Percentiles rank a stretch among this genome's conserved stretches.
Evolutionary conservation across 1,140 invertebrate genomes (phyloP).

Genomic region (Oncopodura yosiiana): DNA sequence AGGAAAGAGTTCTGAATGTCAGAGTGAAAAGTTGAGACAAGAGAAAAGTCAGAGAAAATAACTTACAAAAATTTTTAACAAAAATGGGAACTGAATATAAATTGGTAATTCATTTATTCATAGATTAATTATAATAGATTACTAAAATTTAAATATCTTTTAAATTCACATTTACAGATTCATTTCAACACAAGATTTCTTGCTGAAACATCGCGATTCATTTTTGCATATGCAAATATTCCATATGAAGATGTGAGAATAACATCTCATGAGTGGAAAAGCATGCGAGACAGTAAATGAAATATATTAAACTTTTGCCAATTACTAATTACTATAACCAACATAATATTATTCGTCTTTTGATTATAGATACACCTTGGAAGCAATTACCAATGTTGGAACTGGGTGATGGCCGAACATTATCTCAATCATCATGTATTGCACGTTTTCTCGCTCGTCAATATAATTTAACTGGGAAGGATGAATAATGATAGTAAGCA

Average conservation of each 20-base stretch:
- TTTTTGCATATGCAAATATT: constrained; percentile 48
- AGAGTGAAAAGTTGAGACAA: too few relatives aligned
- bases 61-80: too few relatives aligned
- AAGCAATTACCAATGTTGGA: constrained; percentile 58
- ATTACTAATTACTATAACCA: not conserved
- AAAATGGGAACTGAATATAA: too few relatives aligned
- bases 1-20: too few relatives aligned
- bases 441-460: constrained; percentile 53
- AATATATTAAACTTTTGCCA: not conserved
- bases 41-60: too few relatives aligned
- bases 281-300: not conserved
- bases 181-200: too few relatives aligned
- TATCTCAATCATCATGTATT: constrained; percentile 54
- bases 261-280: constrained; percentile 37
- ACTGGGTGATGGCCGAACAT: constrained; percentile 50
- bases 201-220: constrained; percentile 50
- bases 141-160: too few relatives aligned
- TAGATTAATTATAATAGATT: too few relatives aligned
- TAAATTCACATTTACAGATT: too few relatives aligned
- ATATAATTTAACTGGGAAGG: constrained; percentile 48
- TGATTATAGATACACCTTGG: constrained; percentile 43
- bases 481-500: too few relatives aligned
- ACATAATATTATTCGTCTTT: not conserved
- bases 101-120: too few relatives aligned
- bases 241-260: constrained; percentile 50